Base-by-base conservation (phyloP, 2,888 invertebrate species). In the Lamproptera curius region DNA sequence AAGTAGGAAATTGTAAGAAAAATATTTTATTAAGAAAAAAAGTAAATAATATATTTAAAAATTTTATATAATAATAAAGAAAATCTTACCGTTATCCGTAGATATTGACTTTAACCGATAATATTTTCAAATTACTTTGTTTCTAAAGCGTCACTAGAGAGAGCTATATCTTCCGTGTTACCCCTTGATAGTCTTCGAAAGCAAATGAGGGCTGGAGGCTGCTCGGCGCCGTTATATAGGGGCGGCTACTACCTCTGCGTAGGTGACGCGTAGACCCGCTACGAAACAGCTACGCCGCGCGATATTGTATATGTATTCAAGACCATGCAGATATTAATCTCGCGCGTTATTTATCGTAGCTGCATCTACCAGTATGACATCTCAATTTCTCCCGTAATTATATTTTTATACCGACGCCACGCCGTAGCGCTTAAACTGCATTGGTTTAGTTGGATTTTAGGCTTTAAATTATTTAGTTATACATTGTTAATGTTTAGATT, bases 121-220 rank as follows among this genome's bases (percentile, higher is more conserved):
- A 11, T 33, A 39, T 15, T 34, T 13, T 9, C 16, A 3, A 16
- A 16, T 41, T 47, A 53, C 34, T 43, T 48, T 42, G 37, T 14
- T 42, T 20, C 3, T 6, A 28, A 28, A 28, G n/a, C 6, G 53
- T 46, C 33, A 48, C 48, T 39, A 16, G 15, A n/a, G 10, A 16
- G 41, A 42, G 47, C 42, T 47, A 34, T 34, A 26, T 13, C 48
- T 48, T 48, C 48, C 48, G 68, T 65, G 74, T 63, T 63, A 67
- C 61, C 54, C 58, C 62, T 61, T 61, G 73, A 64, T 68, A 70
- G 70, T 65, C 59, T 67, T 68, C 67, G 70, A 72, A 73, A 69
- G 67, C 75, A 83, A 85, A 83, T 85, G 84, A 80, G 70, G 71
- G 68, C 55, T 67, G 62, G 62, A 62, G 66, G 62, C 62, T 61